Evolutionary conservation across 2,888 invertebrate species (phyloP).

Genomic region (Tethea ocularis): DNA sequence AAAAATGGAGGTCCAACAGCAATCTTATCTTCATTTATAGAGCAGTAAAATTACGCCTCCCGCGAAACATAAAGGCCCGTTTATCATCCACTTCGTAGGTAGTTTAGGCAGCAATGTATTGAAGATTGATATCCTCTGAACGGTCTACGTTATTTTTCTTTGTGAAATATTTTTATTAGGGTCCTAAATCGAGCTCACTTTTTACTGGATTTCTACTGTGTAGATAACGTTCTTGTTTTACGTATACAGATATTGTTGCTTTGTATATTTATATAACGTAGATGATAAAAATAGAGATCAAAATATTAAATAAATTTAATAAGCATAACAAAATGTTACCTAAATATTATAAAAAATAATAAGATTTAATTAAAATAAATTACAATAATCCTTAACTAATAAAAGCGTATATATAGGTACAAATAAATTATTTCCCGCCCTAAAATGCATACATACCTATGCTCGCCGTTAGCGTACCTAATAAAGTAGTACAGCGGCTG

Average conservation of each 20-base stretch:
- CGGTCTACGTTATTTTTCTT: slow-evolving; percentile 45
- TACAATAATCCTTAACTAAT: too few relatives aligned
- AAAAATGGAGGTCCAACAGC: slow-evolving; percentile 61
- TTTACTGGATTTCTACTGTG: slow-evolving; percentile 15
- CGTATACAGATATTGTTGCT: neutral
- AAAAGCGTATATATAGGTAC: too few relatives aligned
- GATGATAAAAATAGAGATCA: neutral
- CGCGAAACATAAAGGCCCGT: slow-evolving; percentile 69
- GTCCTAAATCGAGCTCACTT: slow-evolving; percentile 18
- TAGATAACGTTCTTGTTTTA: slow-evolving; percentile 14
- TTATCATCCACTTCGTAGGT: slow-evolving; percentile 71
- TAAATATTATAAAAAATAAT: too few relatives aligned
- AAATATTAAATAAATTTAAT: too few relatives aligned
- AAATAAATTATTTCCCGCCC: too few relatives aligned
- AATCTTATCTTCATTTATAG: slow-evolving; percentile 79
- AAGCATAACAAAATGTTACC: too few relatives aligned
- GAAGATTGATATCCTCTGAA: slow-evolving; percentile 67
- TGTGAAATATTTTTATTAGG: slow-evolving; percentile 37
- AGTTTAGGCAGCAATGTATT: slow-evolving; percentile 67
- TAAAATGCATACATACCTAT: too few relatives aligned
- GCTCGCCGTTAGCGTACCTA: too few relatives aligned
- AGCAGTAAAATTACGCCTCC: slow-evolving; percentile 73
- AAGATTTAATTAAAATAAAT: too few relatives aligned
- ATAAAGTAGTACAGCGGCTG: too few relatives aligned
- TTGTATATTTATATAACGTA: neutral